These are phyloP conservation scores for Xenopus petersii DNA, from an alignment of 2,797 vertebrate genomes.

Conservation along the genomic window DNA sequence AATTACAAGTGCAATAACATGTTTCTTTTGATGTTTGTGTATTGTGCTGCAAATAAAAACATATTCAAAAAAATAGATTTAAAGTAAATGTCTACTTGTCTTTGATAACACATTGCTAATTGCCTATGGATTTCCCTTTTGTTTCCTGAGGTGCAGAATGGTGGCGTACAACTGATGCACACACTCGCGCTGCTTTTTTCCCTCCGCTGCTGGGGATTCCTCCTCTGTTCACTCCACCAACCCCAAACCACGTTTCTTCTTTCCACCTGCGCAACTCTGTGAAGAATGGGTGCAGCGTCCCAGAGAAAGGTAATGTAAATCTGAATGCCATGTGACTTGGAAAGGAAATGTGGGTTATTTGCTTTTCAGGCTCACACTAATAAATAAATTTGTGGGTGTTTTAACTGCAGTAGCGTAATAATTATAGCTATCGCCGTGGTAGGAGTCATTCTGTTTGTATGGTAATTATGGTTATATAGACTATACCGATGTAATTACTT, in stretches of 20 bases:
- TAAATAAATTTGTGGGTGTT: conserved; percentile 19
- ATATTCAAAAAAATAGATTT: too few species aligned
- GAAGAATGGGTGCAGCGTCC: conserved; percentile 76
- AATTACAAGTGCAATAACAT: too few species aligned
- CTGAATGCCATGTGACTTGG: background rate
- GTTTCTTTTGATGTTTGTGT: too few species aligned
- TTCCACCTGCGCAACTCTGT: conserved; percentile 74
- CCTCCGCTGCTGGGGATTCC: conserved; percentile 82
- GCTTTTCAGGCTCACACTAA: background rate
- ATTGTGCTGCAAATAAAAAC: too few species aligned
- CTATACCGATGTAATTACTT: conserved; percentile 40
- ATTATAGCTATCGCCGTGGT: conserved; percentile 30
- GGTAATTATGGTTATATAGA: conserved; percentile 45
- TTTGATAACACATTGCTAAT: background rate
- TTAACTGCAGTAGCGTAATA: conserved; percentile 28
- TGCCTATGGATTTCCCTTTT: conserved; percentile 37
- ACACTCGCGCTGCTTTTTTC: conserved; percentile 76
- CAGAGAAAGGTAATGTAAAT: conserved; percentile 80
- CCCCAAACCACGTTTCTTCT: conserved; percentile 74
- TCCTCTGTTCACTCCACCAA: conserved; percentile 75
- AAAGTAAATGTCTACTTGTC: too few species aligned
- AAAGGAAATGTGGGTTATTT: background rate
- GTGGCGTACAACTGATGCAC: conserved; percentile 78
- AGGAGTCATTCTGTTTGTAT: conserved; percentile 18
- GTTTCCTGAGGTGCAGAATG: conserved; percentile 71